Base-by-base conservation (phyloP, 2,113 vertebrate genomes). In the Tauraco erythrolophus region DNA sequence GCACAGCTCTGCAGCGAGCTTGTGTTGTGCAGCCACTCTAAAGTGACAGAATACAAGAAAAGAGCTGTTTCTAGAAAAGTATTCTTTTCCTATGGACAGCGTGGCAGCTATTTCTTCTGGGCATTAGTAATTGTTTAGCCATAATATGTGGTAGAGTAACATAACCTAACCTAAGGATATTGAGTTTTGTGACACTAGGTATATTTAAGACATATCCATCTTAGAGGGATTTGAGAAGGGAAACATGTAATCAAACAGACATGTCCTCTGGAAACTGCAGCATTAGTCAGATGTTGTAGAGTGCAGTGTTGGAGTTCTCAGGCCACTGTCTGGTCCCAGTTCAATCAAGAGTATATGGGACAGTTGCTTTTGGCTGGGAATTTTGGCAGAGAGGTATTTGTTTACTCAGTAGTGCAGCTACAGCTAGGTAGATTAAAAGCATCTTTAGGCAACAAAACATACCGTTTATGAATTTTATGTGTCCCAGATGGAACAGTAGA, bases 381-480 rank as follows among this genome's bases (percentile, higher is more conserved):
- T 96, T 84, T 92, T 97, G 95, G 93, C 92, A 94, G 25, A 27
- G 61, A 85, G 81, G n/a, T n/a, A 17, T 33, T 89, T 96, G 82
- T 96, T 97, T 96, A 88, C 66, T 95, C 58, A 90, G 70, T 83
- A 65, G 41, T 74, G 23, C 50, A 70, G 82, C 37, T 92, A 82
- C 43, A 89, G n/a, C 71, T 82, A 92, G 56, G 70, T 88, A 72
- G 81, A 88, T 15, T 93, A 65, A 95, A 94, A 89, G 53, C n/a
- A 76, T 89, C 65, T 80, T 96, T 85, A 93, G 78, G 57, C 61
- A 85, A 94, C 37, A 80, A 88, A 90, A 45, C 31, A 31, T 60
- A 84, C 7, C 48, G n/a, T 57, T 92, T 53, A 72, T 58, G 75
- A 92, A 88, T 92, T 90, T 94, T 94, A 92, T 96, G 75, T 30